phyloP scores from a whole-genome alignment of 1,140 invertebrate genomes.

The Drosophila serrata region DNA sequence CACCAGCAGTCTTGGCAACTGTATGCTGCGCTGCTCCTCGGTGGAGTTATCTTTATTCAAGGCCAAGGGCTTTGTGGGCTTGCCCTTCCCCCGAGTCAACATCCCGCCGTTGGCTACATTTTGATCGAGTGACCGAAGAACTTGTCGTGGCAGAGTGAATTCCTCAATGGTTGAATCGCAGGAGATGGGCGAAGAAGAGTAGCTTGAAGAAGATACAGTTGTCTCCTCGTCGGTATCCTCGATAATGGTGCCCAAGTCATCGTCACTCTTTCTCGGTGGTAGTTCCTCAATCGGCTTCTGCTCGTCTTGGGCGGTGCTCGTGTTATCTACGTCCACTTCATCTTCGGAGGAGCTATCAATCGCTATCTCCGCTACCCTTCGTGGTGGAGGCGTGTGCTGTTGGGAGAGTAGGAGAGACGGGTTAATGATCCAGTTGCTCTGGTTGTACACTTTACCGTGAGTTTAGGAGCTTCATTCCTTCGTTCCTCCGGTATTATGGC shows the following conservation, averaged over 20 bases:
- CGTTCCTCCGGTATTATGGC: not conserved
- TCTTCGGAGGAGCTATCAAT: not conserved
- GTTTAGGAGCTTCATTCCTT: not conserved
- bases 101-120: not conserved
- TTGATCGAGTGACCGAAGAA: not conserved
- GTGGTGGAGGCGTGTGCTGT: constrained; percentile 1
- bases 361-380: not conserved
- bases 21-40: constrained; percentile 9
- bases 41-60: not conserved
- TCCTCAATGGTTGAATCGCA: constrained; percentile 4
- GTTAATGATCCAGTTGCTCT: not conserved
- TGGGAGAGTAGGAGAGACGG: not conserved
- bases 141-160: not conserved
- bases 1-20: not conserved
- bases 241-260: not conserved
- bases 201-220: not conserved
- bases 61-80: not conserved
- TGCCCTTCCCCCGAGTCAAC: not conserved
- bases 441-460: not conserved
- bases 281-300: no score
- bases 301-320: not conserved
- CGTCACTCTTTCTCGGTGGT: not conserved
- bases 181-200: not conserved
- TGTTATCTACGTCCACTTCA: not conserved
- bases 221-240: constrained; percentile 9